Evolutionary conservation across 2,888 invertebrate species (phyloP), one percentile per base, ranked within the genome.

Genomic region (Hofmannophila pseudospretella): DNA sequence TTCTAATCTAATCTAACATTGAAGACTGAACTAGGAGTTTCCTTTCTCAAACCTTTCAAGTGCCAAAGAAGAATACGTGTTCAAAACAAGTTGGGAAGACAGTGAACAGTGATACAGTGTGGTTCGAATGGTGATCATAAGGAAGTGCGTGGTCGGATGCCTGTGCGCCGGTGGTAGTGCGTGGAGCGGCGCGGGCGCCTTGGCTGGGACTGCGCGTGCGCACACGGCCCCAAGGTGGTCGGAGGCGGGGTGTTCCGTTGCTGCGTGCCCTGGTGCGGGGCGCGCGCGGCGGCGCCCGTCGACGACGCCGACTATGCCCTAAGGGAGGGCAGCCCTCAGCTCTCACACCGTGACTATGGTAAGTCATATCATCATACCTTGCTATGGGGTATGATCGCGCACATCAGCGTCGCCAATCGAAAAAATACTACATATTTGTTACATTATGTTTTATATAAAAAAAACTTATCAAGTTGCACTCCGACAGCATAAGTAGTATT

Each of bases 211-310:
- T 66, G 60, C 54, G 66, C 63, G 60, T 66, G 60, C 54, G 66
- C 63, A 60, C 66, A 80, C 75, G 82, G 80, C 87, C 77, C 79
- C 90, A 90, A 88, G 87, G 90, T 90, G 90, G 90, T 90, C 77
- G 90, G 92, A 89, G 90, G 90, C 76, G 90, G 90, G 89, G 91
- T 92, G 88, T 93, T 93, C 91, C 92, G 92, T 90, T 93, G 93
- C 89, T 92, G 92, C 89, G 90, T 92, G 91, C 93, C 92, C 90
- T 93, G 92, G 91, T 92, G 92, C 89, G 92, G 92, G 85, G 86
- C 86, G 86, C 86, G 86, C 91, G 89, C 90, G 89, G 90, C 92
- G 85, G 81, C 89, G 81, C 88, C 90, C 85, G 85, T 84, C 65
- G 89, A 90, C 75, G 89, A 90, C 75, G 89, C 89, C 62, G 75